These are phyloP conservation scores for Toxotes chatareus DNA, from an alignment of 2,113 vertebrate genomes.

Conservation along the genomic window DNA sequence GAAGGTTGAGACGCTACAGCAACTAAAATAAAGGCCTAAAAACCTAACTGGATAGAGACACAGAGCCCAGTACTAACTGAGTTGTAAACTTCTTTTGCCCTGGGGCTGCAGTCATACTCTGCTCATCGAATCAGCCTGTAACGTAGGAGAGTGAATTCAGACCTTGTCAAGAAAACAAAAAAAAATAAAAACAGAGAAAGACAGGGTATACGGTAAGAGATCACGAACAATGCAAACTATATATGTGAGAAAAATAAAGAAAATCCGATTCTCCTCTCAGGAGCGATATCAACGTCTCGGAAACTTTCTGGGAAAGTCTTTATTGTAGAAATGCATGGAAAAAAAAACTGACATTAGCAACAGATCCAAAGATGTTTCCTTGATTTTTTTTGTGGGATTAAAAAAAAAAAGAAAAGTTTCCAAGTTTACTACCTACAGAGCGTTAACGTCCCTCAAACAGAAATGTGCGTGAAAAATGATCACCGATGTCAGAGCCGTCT, in stretches of 20 bases:
- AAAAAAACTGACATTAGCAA: slow-evolving; percentile 28
- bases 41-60: slow-evolving; percentile 58
- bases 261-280: slow-evolving; percentile 50
- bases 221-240: slow-evolving; percentile 36
- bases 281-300: slow-evolving; percentile 45
- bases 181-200: slow-evolving; percentile 14
- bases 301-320: slow-evolving; percentile 34
- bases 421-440: background rate
- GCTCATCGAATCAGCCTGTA: slow-evolving; percentile 68
- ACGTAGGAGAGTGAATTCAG: slow-evolving; percentile 48
- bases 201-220: background rate
- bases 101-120: slow-evolving; percentile 48
- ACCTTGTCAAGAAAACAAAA: slow-evolving; percentile 32
- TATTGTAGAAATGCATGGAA: background rate
- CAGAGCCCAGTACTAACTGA: slow-evolving; percentile 57
- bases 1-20: slow-evolving; percentile 24
- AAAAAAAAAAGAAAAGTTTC: background rate
- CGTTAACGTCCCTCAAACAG: slow-evolving; percentile 30
- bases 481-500: slow-evolving; percentile 9
- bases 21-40: slow-evolving; percentile 45
- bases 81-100: slow-evolving; percentile 74
- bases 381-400: background rate
- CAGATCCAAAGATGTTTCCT: background rate
- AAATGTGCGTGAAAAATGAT: slow-evolving; percentile 61
- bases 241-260: slow-evolving; percentile 27